phyloP scores from a whole-genome alignment of 2,888 invertebrate species.

The Empis livida region DNA sequence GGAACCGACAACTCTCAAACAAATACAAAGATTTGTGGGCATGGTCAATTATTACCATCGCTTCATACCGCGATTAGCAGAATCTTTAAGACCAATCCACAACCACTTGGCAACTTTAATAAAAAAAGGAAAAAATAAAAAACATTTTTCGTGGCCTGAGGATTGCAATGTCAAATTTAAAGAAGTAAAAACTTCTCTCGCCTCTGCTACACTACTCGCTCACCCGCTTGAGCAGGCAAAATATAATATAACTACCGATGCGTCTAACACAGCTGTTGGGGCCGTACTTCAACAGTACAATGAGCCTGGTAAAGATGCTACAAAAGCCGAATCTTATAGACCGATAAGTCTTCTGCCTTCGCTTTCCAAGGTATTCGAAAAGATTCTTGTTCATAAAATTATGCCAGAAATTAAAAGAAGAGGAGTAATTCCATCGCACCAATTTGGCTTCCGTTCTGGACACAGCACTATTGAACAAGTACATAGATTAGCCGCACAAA shows the following conservation, averaged over 20 bases:
- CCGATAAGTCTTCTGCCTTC: no score
- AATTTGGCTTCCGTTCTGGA: no score
- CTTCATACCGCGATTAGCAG: slow-evolving; percentile 1
- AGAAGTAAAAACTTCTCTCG: neutral
- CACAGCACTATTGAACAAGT: no score
- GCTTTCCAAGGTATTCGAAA: no score
- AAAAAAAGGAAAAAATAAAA: neutral
- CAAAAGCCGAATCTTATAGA: no score
- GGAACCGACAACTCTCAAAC: neutral
- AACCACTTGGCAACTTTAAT: neutral
- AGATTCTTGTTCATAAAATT: no score
- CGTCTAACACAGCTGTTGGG: slow-evolving; percentile 27
- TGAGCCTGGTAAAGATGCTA: no score
- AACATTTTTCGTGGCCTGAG: neutral
- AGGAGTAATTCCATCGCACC: no score
- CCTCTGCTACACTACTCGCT: neutral
- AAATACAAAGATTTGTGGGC: slow-evolving; percentile 4
- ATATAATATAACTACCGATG: slow-evolving; percentile 8
- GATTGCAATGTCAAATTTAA: neutral
- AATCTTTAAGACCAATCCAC: neutral
- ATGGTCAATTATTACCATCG: slow-evolving; percentile 10
- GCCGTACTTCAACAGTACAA: slow-evolving; percentile 25
- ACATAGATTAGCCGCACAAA: no score
- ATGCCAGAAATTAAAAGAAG: no score
- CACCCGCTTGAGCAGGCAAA: neutral